phyloP scores from a whole-genome alignment of 2,888 invertebrate genomes.

The Tuta absoluta region DNA sequence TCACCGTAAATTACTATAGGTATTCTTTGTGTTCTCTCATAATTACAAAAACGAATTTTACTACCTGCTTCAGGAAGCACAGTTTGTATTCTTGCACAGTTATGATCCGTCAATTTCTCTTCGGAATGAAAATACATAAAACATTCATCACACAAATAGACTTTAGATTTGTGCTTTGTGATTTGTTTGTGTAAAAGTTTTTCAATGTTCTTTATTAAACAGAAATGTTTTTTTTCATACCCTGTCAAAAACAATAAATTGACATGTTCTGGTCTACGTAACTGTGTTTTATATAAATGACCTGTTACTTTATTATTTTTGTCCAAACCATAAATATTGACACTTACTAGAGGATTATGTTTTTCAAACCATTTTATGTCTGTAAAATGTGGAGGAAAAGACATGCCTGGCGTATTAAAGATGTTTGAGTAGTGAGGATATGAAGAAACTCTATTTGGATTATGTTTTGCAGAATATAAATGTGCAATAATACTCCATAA shows the following conservation, averaged over 20 bases:
- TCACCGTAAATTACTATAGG: conserved; percentile 21
- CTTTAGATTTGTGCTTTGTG: conserved; percentile 24
- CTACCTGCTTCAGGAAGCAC: conserved; percentile 5
- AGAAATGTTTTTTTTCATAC: conserved; percentile 33
- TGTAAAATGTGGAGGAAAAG: conserved; percentile 29
- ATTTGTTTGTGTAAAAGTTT: conserved; percentile 30
- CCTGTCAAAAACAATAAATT: conserved; percentile 30
- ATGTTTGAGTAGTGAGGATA: conserved; percentile 15
- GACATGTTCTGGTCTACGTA: conserved; percentile 27
- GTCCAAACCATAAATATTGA: conserved; percentile 25
- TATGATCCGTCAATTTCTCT: conserved; percentile 2
- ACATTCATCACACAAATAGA: conserved; percentile 31
- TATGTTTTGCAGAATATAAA: conserved; percentile 29
- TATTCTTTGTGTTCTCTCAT: conserved; percentile 21
- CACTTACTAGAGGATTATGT: conserved; percentile 12
- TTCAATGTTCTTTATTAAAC: conserved; percentile 32
- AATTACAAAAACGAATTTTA: background rate
- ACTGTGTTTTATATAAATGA: conserved; percentile 29
- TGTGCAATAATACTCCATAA: conserved; percentile 31
- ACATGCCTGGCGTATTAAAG: conserved; percentile 25
- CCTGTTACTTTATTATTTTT: conserved; percentile 27
- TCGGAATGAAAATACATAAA: conserved; percentile 22
- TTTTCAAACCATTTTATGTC: conserved; percentile 31
- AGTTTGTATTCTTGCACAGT: conserved; percentile 12
- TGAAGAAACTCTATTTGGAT: conserved; percentile 25